Evolutionary conservation across 2,113 vertebrate species (phyloP).

Genomic region (Psilopogon haemacephalus): DNA sequence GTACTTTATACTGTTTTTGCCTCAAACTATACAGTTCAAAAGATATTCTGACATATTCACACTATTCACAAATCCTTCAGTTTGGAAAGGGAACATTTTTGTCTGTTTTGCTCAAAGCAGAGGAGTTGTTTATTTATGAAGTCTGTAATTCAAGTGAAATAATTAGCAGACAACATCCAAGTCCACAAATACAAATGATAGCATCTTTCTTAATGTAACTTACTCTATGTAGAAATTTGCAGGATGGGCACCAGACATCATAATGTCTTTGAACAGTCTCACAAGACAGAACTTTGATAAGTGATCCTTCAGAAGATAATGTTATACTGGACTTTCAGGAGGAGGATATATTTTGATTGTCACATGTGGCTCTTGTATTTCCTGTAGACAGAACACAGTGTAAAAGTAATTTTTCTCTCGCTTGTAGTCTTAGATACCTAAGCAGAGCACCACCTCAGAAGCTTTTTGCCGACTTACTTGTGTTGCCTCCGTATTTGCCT

Average conservation of each 20-base stretch:
- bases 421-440: background rate
- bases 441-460: background rate
- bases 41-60: background rate
- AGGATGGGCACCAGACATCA: background rate
- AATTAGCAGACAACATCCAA: background rate
- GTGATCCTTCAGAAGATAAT: background rate
- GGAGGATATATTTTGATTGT: background rate
- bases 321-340: background rate
- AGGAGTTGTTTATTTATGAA: background rate
- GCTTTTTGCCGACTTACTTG: background rate
- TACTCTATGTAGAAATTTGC: background rate
- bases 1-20: constrained; percentile 9
- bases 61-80: background rate
- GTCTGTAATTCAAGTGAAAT: background rate
- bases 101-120: background rate
- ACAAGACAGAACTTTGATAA: background rate
- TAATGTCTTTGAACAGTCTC: background rate
- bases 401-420: background rate
- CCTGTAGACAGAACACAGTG: background rate
- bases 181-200: background rate
- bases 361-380: background rate
- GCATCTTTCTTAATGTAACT: background rate
- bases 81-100: background rate
- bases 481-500: background rate
- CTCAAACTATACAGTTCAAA: background rate